These are phyloP conservation scores for Scopus umbretta DNA, from an alignment of 2,113 vertebrate genomes.

Conservation along the genomic window DNA sequence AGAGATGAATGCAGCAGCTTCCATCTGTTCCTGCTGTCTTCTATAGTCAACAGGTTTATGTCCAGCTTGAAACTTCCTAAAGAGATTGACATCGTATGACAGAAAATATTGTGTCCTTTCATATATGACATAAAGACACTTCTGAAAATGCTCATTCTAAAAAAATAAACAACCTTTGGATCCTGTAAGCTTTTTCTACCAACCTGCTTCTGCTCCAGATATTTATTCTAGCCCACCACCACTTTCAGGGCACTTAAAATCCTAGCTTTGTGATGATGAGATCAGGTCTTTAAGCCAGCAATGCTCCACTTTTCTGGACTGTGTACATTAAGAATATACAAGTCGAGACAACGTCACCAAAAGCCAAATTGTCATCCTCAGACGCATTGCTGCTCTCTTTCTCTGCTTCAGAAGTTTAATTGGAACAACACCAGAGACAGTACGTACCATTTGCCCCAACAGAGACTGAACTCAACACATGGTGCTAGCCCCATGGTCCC, in stretches of 20 bases:
- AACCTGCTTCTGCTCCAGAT: not conserved
- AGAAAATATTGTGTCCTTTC: not conserved
- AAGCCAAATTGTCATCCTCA: not conserved
- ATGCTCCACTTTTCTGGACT: not conserved
- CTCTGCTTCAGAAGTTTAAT: not conserved
- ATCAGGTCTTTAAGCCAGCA: not conserved
- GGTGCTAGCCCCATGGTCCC: not conserved
- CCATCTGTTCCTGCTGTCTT: not conserved
- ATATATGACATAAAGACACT: not conserved
- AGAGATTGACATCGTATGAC: not conserved
- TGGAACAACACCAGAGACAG: not conserved
- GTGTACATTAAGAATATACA: not conserved
- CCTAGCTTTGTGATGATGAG: not conserved
- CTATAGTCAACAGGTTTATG: not conserved
- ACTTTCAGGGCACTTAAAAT: not conserved
- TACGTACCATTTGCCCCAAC: not conserved
- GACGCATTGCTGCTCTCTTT: not conserved
- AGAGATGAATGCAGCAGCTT: not conserved
- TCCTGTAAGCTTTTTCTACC: not conserved
- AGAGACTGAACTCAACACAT: not conserved
- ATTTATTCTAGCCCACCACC: not conserved
- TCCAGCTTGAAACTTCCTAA: not conserved
- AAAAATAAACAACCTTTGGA: not conserved
- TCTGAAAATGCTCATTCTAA: not conserved
- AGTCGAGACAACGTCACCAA: not conserved